Evolutionary conservation across 2,113 vertebrate species (phyloP).

Genomic region (Caranx melampygus): DNA sequence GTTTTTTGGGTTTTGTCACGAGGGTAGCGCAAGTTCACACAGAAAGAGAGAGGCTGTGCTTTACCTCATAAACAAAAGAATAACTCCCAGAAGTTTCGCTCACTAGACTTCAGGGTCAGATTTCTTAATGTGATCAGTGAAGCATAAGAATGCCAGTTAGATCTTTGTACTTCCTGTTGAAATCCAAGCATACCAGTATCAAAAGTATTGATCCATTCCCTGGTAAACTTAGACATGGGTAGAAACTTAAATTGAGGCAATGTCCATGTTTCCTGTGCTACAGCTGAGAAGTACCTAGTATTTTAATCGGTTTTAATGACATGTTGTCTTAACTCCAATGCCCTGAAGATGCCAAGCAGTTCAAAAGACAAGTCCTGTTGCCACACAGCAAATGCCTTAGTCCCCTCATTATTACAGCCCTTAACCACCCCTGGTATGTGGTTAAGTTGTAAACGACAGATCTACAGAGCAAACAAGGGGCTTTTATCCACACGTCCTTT

Average conservation of each 20-base stretch:
- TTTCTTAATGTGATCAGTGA: neutral
- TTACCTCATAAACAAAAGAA: neutral
- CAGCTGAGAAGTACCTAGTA: neutral
- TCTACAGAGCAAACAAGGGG: constrained; percentile 66
- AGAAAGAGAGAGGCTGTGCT: neutral
- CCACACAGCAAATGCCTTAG: constrained; percentile 1
- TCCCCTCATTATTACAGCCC: neutral
- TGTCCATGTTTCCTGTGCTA: too few species aligned
- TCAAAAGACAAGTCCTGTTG: neutral
- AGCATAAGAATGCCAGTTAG: neutral
- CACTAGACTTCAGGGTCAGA: neutral
- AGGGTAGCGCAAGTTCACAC: constrained; percentile 36
- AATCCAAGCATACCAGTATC: neutral
- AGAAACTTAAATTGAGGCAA: neutral
- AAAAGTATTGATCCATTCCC: neutral
- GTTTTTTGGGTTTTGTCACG: constrained; percentile 53
- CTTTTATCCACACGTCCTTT: constrained; percentile 65
- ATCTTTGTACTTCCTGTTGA: neutral
- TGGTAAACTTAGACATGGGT: neutral
- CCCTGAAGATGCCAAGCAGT: neutral
- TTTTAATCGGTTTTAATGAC: neutral
- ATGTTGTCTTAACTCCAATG: neutral
- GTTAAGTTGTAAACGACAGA: constrained; percentile 70
- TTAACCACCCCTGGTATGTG: constrained; percentile 47
- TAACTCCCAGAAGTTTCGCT: neutral